Evolutionary conservation across 2,797 vertebrate genomes (phyloP).

Genomic region (Rhinella marina): DNA sequence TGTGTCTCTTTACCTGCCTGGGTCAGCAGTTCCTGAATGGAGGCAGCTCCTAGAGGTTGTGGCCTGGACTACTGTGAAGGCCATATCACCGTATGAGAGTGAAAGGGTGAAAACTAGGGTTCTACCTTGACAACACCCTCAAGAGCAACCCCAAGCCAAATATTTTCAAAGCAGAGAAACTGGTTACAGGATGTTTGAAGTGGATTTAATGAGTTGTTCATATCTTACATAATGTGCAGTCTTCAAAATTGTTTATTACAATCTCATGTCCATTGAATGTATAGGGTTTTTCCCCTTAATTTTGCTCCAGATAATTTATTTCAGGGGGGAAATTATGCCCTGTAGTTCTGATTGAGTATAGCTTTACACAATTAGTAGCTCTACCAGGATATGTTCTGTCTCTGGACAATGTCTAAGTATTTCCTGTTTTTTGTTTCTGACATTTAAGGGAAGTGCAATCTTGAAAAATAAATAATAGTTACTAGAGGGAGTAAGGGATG

Average conservation of each 20-base stretch:
- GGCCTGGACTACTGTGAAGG: too few species aligned
- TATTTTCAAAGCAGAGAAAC: neutral
- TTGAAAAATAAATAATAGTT: neutral
- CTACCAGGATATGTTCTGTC: neutral
- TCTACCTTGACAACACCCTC: too few species aligned
- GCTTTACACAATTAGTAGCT: neutral
- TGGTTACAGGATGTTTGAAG: neutral
- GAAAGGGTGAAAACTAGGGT: too few species aligned
- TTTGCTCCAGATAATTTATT: neutral
- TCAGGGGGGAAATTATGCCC: neutral
- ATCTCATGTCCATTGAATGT: neutral
- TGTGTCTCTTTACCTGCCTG: too few species aligned
- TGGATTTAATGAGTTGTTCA: neutral
- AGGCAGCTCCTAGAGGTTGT: too few species aligned
- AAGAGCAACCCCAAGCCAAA: too few species aligned
- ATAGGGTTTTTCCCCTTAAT: neutral
- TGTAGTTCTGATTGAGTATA: neutral
- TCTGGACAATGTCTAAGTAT: conserved; percentile 26
- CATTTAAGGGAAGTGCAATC: conserved; percentile 21
- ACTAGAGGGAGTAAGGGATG: neutral
- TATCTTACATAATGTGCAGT: neutral
- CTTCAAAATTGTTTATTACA: neutral
- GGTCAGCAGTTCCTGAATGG: too few species aligned
- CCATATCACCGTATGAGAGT: too few species aligned
- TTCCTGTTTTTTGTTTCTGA: conserved; percentile 18